These are phyloP conservation scores for Nephrotoma appendiculata DNA, from an alignment of 2,888 invertebrate genomes.

Conservation along the genomic window DNA sequence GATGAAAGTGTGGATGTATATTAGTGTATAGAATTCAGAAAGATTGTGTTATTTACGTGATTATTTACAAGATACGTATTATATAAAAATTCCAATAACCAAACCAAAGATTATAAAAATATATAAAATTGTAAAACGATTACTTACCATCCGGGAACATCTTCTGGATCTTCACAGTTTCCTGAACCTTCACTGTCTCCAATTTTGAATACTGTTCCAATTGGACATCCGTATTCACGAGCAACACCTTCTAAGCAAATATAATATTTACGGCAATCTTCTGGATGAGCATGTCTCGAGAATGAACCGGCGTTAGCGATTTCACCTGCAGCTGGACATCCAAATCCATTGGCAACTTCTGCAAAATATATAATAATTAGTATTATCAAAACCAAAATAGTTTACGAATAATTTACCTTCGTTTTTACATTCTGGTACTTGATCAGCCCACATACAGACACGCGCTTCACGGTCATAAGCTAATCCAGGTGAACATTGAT, in stretches of 20 bases:
- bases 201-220: conserved; percentile 91
- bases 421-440: conserved; percentile 80
- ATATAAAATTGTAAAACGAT: conserved; percentile 19
- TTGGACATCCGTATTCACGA: conserved; percentile 89
- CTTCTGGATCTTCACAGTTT: conserved; percentile 89
- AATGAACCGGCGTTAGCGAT: conserved; percentile 73
- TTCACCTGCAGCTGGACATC: conserved; percentile 72
- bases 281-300: conserved; percentile 89
- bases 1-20: background rate
- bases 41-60: background rate
- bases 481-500: conserved; percentile 88
- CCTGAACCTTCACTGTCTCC: conserved; percentile 81
- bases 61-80: background rate
- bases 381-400: background rate
- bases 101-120: background rate
- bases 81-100: background rate
- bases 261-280: conserved; percentile 90
- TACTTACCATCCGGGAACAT: conserved; percentile 90
- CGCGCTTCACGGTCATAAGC: conserved; percentile 88
- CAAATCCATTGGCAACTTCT: conserved; percentile 86
- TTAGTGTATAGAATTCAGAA: background rate
- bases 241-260: conserved; percentile 84
- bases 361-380: conserved; percentile 19
- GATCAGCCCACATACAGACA: conserved; percentile 94
- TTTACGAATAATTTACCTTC: conserved; percentile 47